Evolutionary conservation across 2,113 vertebrate species (phyloP).

Genomic region (Eleginops maclovinus): DNA sequence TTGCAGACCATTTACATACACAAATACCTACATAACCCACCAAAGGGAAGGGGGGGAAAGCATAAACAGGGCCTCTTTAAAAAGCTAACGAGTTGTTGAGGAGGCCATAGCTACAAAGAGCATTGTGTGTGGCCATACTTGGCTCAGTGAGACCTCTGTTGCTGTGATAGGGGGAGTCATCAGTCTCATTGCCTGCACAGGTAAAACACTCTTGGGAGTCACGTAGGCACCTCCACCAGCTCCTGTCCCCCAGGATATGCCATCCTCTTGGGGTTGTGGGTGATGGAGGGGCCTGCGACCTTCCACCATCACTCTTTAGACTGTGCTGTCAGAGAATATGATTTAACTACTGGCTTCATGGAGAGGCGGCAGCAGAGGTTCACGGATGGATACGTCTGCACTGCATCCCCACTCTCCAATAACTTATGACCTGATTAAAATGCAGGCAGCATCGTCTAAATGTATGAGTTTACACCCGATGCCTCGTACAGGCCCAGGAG

Average conservation of each 20-base stretch:
- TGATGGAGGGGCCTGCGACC: constrained; percentile 4
- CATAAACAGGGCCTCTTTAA: no score
- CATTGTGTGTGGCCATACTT: not conserved
- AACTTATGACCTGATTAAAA: constrained; percentile 17
- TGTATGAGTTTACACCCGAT: constrained; percentile 28
- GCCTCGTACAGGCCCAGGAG: constrained; percentile 14
- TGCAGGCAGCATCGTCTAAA: constrained; percentile 5
- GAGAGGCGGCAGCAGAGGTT: no score
- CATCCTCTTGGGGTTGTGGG: not conserved
- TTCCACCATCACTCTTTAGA: not conserved
- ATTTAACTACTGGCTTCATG: not conserved
- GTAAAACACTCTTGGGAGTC: not conserved
- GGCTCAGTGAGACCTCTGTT: constrained; percentile 5
- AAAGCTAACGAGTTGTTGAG: not conserved
- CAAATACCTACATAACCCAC: no score
- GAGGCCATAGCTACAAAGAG: not conserved
- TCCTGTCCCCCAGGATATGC: not conserved
- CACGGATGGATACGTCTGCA: not conserved
- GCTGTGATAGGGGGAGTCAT: constrained; percentile 13
- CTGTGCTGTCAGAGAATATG: not conserved
- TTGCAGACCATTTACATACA: no score
- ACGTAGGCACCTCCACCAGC: constrained; percentile 17
- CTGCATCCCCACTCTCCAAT: not conserved
- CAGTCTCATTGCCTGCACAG: constrained; percentile 7
- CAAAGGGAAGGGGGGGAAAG: no score